Evolutionary conservation across 2,888 invertebrate genomes (phyloP).

Genomic region (Stomorhina lunata): DNA sequence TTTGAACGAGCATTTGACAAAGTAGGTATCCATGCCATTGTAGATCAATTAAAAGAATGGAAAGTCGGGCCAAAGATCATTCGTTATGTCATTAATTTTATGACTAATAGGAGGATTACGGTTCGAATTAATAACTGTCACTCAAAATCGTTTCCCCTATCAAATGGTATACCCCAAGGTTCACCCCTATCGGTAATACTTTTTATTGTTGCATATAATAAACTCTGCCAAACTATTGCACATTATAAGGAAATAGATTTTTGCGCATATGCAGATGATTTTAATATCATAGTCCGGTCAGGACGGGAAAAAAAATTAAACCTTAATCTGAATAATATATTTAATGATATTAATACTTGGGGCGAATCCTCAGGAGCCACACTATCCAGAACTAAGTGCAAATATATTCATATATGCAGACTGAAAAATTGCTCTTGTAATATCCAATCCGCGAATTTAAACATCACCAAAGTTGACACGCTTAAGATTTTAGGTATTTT

Average conservation of each 20-base stretch:
- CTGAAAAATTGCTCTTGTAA: background rate
- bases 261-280: conserved; percentile 59
- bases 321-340: background rate
- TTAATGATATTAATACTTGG: conserved; percentile 2
- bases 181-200: no score
- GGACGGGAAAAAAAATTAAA: background rate
- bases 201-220: no score
- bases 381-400: background rate
- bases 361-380: background rate
- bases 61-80: no score
- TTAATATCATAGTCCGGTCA: conserved; percentile 29
- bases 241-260: no score
- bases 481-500: background rate
- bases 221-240: no score
- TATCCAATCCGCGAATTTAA: background rate
- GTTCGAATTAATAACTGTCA: background rate
- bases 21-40: no score
- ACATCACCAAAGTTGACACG: background rate
- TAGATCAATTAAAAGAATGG: no score
- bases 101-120: conserved; percentile 33
- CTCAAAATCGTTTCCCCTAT: background rate
- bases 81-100: conserved; percentile 14
- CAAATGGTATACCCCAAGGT: conserved; percentile 34
- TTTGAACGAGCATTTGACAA: conserved; percentile 52
- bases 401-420: conserved; percentile 6